Evolutionary conservation across 1,140 invertebrate genomes (phyloP).

Genomic region (Gonioctena quinquepunctata): DNA sequence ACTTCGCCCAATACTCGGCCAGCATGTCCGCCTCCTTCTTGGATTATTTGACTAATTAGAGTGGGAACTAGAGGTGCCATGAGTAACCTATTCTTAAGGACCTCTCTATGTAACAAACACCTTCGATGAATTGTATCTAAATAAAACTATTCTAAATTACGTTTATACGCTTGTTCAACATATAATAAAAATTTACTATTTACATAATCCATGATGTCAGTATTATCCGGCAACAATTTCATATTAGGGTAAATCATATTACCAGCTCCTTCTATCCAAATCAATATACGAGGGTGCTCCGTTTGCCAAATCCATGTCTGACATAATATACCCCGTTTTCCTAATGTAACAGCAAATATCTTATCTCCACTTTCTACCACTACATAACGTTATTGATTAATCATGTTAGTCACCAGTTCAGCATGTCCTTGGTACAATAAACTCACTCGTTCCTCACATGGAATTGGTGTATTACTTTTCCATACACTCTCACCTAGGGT

Average conservation of each 20-base stretch:
- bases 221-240: neutral
- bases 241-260: neutral
- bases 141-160: neutral
- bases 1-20: neutral
- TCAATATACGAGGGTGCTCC: neutral
- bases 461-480: neutral
- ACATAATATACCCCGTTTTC: neutral
- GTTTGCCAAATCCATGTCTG: neutral
- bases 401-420: neutral
- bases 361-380: conserved; percentile 5
- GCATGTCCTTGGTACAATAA: neutral
- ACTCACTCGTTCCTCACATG: neutral
- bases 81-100: neutral
- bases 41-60: neutral
- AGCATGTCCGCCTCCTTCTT: neutral
- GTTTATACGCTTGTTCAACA: neutral
- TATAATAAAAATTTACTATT: neutral
- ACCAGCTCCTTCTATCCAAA: neutral
- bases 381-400: neutral
- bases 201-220: neutral
- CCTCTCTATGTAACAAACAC: neutral
- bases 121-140: neutral
- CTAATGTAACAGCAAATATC: neutral
- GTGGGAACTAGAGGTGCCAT: neutral
- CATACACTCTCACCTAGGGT: conserved; percentile 13